Evolutionary conservation across 2,113 vertebrate species (phyloP).

Genomic region (Notarius lentiginosus): DNA sequence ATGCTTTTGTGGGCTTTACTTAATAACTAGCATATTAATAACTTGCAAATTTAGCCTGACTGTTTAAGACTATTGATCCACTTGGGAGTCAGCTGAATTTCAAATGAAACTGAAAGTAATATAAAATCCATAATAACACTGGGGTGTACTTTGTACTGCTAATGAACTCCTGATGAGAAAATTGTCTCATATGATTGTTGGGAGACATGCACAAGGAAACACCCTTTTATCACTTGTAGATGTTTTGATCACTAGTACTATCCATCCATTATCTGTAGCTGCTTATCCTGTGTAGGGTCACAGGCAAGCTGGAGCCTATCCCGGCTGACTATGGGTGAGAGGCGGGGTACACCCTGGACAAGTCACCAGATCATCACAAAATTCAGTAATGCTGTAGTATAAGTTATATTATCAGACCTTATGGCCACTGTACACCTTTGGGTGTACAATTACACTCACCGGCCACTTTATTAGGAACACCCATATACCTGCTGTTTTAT

Average conservation of each 20-base stretch:
- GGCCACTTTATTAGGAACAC: no score
- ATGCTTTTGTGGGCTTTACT: neutral
- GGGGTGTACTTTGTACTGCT: neutral
- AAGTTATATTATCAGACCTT: no score
- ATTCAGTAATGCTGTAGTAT: no score
- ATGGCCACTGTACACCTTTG: no score
- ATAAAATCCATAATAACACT: neutral
- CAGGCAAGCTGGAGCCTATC: no score
- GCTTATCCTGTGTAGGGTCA: no score
- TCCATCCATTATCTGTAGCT: no score
- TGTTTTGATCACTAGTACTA: neutral
- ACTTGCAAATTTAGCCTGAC: neutral
- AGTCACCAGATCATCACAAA: no score
- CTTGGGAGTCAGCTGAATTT: neutral
- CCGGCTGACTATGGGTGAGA: no score
- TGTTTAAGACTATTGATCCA: neutral
- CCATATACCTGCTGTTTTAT: no score
- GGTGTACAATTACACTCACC: no score
- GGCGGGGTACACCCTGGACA: no score
- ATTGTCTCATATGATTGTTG: constrained; percentile 4
- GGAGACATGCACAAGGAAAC: neutral
- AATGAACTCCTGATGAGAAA: neutral
- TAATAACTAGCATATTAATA: neutral
- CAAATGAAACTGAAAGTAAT: neutral
- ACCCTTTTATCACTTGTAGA: neutral